These are phyloP conservation scores for Emmelina monodactyla DNA, from an alignment of 2,888 invertebrate species.

Conservation along the genomic window DNA sequence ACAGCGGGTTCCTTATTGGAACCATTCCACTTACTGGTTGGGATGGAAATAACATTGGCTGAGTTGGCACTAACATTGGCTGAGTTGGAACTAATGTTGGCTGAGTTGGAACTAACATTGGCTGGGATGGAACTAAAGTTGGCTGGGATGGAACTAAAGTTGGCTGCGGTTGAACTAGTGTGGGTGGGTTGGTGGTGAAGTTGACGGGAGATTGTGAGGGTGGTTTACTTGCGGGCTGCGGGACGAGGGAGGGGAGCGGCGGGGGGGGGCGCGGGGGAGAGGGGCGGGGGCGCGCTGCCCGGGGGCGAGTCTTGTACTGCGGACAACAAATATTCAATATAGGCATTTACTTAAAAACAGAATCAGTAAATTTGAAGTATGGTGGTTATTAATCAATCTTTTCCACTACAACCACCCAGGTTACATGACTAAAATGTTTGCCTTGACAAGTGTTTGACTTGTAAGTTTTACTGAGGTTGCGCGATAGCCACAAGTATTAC, in stretches of 20 bases:
- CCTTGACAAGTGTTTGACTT: too few relatives aligned
- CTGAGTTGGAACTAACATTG: too few relatives aligned
- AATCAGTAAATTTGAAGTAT: background rate
- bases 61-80: too few relatives aligned
- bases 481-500: too few relatives aligned
- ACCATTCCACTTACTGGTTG: constrained; percentile 46
- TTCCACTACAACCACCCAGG: background rate
- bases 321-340: constrained; percentile 2
- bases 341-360: background rate
- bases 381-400: too few relatives aligned
- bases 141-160: too few relatives aligned
- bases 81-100: too few relatives aligned
- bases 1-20: constrained; percentile 46
- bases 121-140: too few relatives aligned
- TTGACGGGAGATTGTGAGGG: constrained; percentile 11
- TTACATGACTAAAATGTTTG: background rate
- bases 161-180: too few relatives aligned
- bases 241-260: constrained; percentile 11
- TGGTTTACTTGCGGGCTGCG: constrained; percentile 19
- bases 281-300: constrained; percentile 30
- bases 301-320: too few relatives aligned
- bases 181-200: constrained; percentile 14
- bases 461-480: too few relatives aligned
- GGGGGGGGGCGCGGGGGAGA: constrained; percentile 18
- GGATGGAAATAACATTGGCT: too few relatives aligned